Percentiles rank a stretch among this genome's conserved stretches.
Conservation (phyloP, 2,113 vertebrate species). For the Casuarius casuarius region DNA sequence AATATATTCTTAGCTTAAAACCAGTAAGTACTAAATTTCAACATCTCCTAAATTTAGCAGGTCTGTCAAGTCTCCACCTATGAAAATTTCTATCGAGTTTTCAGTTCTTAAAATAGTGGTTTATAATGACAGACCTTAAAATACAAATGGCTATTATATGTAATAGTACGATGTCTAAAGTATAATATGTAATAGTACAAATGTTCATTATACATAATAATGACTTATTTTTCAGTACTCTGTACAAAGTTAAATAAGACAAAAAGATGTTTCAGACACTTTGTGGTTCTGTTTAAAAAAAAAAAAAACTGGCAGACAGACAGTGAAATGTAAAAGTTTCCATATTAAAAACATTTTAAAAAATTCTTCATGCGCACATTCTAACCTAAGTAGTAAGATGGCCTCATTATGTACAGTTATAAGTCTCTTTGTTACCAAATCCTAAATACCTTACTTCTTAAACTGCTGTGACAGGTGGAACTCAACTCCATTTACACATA, state of each 20-base stretch:
- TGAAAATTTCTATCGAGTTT: not conserved
- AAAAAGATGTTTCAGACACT: constrained; percentile 21
- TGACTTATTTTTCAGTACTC: constrained; percentile 1
- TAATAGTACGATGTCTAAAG: not conserved
- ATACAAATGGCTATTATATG: not conserved
- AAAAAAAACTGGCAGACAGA: not conserved
- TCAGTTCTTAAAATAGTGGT: not conserved
- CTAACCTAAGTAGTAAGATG: not conserved
- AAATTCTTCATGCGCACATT: not conserved
- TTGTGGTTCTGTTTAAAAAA: constrained; percentile 1
- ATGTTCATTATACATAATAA: not conserved
- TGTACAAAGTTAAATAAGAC: constrained; percentile 12
- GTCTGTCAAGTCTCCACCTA: not conserved
- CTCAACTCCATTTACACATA: not conserved
- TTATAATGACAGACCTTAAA: constrained; percentile 25
- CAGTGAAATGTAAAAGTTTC: not conserved
- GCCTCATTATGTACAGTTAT: not conserved
- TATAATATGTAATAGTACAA: not conserved
- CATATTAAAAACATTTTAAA: constrained; percentile 25
- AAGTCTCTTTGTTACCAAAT: not conserved
- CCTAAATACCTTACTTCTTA: not conserved
- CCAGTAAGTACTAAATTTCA: not conserved
- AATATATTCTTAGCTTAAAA: not conserved
- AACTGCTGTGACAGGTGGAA: not conserved
- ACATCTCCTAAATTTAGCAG: not conserved